A percentile compares a stretch with the other conserved stretches of the same genome.
These are phyloP conservation scores for Resseliella maxima DNA, from an alignment of 2,888 invertebrate species.

Conservation along the genomic window DNA sequence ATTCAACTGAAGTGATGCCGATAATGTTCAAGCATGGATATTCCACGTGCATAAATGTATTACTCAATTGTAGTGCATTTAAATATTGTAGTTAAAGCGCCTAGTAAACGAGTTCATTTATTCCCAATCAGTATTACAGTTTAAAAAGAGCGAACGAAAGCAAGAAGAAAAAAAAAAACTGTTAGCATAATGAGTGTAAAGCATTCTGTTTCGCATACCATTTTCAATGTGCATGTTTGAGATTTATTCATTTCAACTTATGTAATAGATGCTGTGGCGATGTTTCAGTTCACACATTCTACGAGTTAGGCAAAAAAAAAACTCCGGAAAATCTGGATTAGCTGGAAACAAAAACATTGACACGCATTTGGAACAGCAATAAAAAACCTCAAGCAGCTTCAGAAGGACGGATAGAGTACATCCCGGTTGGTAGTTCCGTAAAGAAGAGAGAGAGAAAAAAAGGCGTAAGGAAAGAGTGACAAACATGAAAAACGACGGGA, in stretches of 20 bases:
- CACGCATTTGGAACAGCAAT: background rate
- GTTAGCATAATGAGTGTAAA: conserved; percentile 2
- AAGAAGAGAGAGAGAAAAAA: too few relatives aligned
- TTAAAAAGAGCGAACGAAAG: background rate
- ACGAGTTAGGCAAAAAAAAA: background rate
- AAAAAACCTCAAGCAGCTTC: background rate
- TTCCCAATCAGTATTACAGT: background rate
- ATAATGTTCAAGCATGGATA: too few relatives aligned
- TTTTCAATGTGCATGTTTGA: background rate
- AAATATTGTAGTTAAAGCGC: background rate
- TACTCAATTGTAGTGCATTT: too few relatives aligned
- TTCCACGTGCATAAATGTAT: too few relatives aligned
- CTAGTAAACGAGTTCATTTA: background rate
- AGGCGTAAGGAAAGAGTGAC: conserved; percentile 25
- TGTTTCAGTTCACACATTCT: background rate
- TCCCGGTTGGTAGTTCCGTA: background rate
- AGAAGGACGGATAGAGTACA: background rate
- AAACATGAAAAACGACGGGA: conserved; percentile 49
- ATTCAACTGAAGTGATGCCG: background rate
- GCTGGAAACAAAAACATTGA: conserved; percentile 49
- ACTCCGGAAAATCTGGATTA: background rate
- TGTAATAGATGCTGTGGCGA: background rate
- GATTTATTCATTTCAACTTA: background rate
- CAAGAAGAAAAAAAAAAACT: background rate
- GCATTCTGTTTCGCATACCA: background rate